Base-by-base conservation (phyloP, 2,888 invertebrate genomes). In the Eilema griseolum region DNA sequence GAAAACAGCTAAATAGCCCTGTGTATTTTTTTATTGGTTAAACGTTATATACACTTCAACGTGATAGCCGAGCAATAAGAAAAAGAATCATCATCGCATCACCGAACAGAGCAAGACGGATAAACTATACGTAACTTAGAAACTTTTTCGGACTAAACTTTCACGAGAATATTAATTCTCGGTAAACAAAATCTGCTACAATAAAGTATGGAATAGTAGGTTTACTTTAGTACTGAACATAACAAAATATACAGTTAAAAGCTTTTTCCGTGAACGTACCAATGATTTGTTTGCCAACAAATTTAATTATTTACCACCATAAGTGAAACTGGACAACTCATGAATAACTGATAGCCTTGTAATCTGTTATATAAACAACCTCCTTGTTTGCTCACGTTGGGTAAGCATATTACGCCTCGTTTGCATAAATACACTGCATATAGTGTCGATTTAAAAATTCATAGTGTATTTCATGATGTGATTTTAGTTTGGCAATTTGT, bases 301-400 rank as follows among this genome's bases (percentile, higher is more conserved):
- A 64, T 70, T 75, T 61, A 81, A 79, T 81, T 79, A 81, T 79
- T 75, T 71, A 77, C 70, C 61, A 33, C 65, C 64, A 60, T 66
- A 71, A 81, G 67, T 75, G 75, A 77, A 73, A 65, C 65, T 52
- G 60, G 70, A 60, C 24, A 68, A 31, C 73, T 79, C 82, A 77
- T 81, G 79, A 79, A 81, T 79, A 81, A 66, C 72, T 72, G 69
- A 82, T 74, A 64, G 65, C 57, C 57, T 70, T 67, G 74, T 80
- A 78, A 76, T 73, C 73, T 67, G 62, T 20, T 68, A 70, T 66
- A 67, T 69, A 75, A 76, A 75, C 80, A 75, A 16, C 66, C 33
- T 67, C 61, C 67, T 56, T 73, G 75, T 72, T 74, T 73, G 72
- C 59, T 66, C 24, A 28, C 26, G 61, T 62, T 4, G 61, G 66